phyloP scores from a whole-genome alignment of 2,888 invertebrate species.

The Beris chalybata region DNA sequence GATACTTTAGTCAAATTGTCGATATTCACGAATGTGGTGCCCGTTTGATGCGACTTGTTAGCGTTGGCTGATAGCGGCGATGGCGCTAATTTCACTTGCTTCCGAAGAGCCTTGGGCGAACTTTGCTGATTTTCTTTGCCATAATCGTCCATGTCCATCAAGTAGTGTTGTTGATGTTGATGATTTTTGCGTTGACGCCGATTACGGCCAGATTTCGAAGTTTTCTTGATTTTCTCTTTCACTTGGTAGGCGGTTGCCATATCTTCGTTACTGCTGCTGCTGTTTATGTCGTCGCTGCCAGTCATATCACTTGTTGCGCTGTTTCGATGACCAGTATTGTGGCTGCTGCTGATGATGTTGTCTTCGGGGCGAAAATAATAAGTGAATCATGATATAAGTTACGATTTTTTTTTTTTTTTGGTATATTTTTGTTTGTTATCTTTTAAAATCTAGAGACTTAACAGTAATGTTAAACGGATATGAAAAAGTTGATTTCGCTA shows the following conservation, averaged over 20 bases:
- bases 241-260: slow-evolving; percentile 42
- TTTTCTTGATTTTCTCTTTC: slow-evolving; percentile 30
- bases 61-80: slow-evolving; percentile 1
- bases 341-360: slow-evolving; percentile 15
- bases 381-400: too few species aligned
- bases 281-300: slow-evolving; percentile 47
- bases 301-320: slow-evolving; percentile 47
- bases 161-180: slow-evolving; percentile 28
- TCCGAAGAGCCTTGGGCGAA: slow-evolving; percentile 23
- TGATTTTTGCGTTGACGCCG: slow-evolving; percentile 34
- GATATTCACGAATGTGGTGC: slow-evolving; percentile 11
- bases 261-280: slow-evolving; percentile 47
- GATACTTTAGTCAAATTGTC: slow-evolving; percentile 28
- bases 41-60: neutral
- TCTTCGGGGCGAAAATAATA: slow-evolving; percentile 18
- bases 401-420: too few species aligned
- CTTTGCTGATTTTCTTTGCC: slow-evolving; percentile 35
- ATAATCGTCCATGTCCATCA: slow-evolving; percentile 36
- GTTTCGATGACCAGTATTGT: slow-evolving; percentile 47
- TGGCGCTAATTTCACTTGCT: slow-evolving; percentile 18
- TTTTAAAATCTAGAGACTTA: too few species aligned
- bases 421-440: too few species aligned
- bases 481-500: too few species aligned
- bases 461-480: too few species aligned
- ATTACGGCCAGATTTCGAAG: slow-evolving; percentile 24